Percentiles rank a stretch among this genome's conserved stretches.
These are phyloP conservation scores for Linnaemya tessellans DNA, from an alignment of 2,888 invertebrate genomes.

Conservation along the genomic window DNA sequence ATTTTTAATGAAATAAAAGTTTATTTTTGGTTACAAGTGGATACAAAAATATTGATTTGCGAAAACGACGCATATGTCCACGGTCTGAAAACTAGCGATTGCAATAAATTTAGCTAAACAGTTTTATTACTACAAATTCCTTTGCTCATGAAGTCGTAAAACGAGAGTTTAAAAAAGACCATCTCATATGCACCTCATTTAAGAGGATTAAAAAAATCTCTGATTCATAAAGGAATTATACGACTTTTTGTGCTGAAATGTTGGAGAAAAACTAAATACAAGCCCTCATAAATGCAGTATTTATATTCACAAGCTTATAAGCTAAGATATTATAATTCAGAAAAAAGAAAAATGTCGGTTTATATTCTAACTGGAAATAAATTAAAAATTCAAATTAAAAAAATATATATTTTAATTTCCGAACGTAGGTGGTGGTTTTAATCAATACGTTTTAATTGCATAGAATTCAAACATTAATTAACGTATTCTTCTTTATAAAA, in stretches of 20 bases:
- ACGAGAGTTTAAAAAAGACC: neutral
- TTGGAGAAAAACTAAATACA: neutral
- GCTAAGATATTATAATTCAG: constrained; percentile 43
- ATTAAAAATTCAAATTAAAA: constrained; percentile 23
- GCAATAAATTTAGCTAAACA: too few species aligned
- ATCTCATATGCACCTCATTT: constrained; percentile 6
- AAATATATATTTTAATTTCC: constrained; percentile 4
- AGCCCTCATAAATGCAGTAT: constrained; percentile 26
- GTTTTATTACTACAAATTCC: too few species aligned
- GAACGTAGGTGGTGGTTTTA: constrained; percentile 31
- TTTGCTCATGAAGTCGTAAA: neutral
- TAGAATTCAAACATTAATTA: constrained; percentile 15
- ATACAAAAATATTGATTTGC: too few species aligned
- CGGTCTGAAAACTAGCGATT: too few species aligned
- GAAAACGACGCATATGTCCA: too few species aligned
- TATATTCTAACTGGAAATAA: constrained; percentile 36
- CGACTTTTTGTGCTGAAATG: neutral
- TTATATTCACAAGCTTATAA: constrained; percentile 52
- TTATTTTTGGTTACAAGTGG: too few species aligned
- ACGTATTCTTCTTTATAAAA: neutral
- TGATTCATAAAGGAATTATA: constrained; percentile 34
- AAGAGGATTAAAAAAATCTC: constrained; percentile 48
- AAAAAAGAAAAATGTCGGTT: neutral
- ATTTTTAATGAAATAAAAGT: too few species aligned
- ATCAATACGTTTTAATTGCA: constrained; percentile 8